Conservation (phyloP, 1,140 invertebrate species). For the Bombyx mandarina region DNA sequence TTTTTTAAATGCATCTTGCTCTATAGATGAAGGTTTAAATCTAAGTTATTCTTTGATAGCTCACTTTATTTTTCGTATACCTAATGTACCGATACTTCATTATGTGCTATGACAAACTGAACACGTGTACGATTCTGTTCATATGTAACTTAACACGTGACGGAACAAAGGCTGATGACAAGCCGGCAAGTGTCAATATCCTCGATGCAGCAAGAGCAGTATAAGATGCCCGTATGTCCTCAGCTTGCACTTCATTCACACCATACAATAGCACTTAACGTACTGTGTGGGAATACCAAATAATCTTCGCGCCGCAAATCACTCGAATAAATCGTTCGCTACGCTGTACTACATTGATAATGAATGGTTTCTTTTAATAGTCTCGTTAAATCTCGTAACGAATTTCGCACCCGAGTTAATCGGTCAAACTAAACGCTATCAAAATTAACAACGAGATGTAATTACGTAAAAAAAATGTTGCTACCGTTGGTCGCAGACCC, state of each 20-base stretch:
- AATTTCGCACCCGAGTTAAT: constrained; percentile 16
- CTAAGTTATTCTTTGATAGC: no score
- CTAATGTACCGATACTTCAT: no score
- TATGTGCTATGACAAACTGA: constrained; percentile 9
- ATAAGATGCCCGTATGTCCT: constrained; percentile 62
- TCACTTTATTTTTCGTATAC: no score
- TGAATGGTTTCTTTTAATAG: constrained; percentile 1
- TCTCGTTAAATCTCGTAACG: constrained; percentile 13
- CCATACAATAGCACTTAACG: constrained; percentile 47
- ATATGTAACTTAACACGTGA: constrained; percentile 56
- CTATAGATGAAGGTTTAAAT: no score
- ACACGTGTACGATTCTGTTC: constrained; percentile 49
- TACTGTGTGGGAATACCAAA: constrained; percentile 45
- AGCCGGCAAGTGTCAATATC: constrained; percentile 64
- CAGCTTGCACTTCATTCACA: constrained; percentile 50
- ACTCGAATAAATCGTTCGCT: constrained; percentile 6
- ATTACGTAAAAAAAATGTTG: constrained; percentile 37
- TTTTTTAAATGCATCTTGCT: no score
- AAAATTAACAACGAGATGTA: constrained; percentile 42
- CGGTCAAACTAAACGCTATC: constrained; percentile 12
- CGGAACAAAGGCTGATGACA: constrained; percentile 55
- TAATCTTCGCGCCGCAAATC: not conserved
- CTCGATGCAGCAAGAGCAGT: constrained; percentile 34
- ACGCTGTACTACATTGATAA: constrained; percentile 2
- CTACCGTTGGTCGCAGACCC: constrained; percentile 38